Evolutionary conservation across 1,140 invertebrate genomes (phyloP), one percentile per base, ranked within the genome.

Genomic region (Musca vetustissima): DNA sequence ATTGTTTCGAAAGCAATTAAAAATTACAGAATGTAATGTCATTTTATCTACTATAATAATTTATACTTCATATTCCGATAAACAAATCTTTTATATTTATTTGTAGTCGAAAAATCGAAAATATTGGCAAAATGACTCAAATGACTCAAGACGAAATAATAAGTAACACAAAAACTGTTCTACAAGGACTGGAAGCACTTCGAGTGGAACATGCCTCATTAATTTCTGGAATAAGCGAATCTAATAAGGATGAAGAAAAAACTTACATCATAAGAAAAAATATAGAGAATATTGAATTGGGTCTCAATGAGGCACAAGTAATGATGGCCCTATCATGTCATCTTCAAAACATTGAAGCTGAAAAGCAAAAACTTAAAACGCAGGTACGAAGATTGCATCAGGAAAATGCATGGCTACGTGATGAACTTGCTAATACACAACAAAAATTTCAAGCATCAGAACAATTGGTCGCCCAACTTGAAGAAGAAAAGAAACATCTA

Each of bases 141-240:
- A 93, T 99, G 91, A 94, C 94, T 74, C 98, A 99, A 88, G 98
- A 99, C 85, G 97, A 99, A 85, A 98, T 99, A 77, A 91, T 98
- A 72, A 90, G 91, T 73, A 97, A 95, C 81, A 97, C 97, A 17
- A 93, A 95, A 75, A 98, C 96, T 15, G 96, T 99, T 65, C 92
- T 96, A 64, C 96, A 98, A 78, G 94, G 93, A 19, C 86, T 99
- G 72, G 97, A 99, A 77, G 96, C 97, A 0, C 87, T 99, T 69
- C 90, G 95, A 72, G 93, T 94, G 52, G 97, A 99, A 81, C 96
- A 99, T 85, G 89, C 93, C 61, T 93, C 94, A 43, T 91, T 98
- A 52, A 88, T 98, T 53, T 93, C 93, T 76, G 91, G 93, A 15
- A 85, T 97, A 3, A 88, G 89, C 36, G 89, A 90, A 19, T 84